Evolutionary conservation across 2,888 invertebrate genomes (phyloP), one percentile per base, ranked within the genome.

Genomic region (Limnephilus marmoratus): DNA sequence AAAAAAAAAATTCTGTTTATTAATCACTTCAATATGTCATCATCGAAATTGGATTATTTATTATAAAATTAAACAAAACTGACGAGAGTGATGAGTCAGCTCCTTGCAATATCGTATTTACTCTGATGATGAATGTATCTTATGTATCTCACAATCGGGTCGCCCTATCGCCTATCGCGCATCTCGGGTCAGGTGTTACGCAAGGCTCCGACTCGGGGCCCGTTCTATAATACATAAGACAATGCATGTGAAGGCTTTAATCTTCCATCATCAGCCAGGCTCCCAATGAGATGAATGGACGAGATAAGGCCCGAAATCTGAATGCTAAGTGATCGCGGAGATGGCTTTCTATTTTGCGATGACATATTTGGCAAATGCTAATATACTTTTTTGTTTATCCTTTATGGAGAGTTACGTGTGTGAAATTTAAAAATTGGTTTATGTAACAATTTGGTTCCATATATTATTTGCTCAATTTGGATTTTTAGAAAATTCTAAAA

Each of bases 151-250:
- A 88, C 91, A 91, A 89, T 41, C 41, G 7, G 41, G 83, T 53
- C 88, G 31, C 45, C 83, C 91, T 91, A 88, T 91, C 91, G 82
- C 83, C 91, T 91, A 88, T 91, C 91, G 53, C 83, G 68, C 83
- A 91, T 91, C 91, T 86, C 29, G 89, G 91, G 91, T 91, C 91
- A 91, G 89, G 88, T 89, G 91, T 91, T 82, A 89, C 85, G 91
- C 83, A 91, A 91, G 68, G 37, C 24, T 41, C 90, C 18, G 12
- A 41, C 45, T 81, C 37, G 90, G 81, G 37, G 45, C n/a, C 81
- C 13, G 81, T 31, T 29, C 81, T 81, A 80, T 80, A 88, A 80
- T 86, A 86, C 88, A 68, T 90, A 81, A 90, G 45, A 90, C 90
- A 90, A 90, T 90, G 90, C 81, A 90, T 41, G 90, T n/a, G 90